phyloP scores from a whole-genome alignment of 2,113 vertebrate genomes.

The Pseudorhombus dupliciocellatus region DNA sequence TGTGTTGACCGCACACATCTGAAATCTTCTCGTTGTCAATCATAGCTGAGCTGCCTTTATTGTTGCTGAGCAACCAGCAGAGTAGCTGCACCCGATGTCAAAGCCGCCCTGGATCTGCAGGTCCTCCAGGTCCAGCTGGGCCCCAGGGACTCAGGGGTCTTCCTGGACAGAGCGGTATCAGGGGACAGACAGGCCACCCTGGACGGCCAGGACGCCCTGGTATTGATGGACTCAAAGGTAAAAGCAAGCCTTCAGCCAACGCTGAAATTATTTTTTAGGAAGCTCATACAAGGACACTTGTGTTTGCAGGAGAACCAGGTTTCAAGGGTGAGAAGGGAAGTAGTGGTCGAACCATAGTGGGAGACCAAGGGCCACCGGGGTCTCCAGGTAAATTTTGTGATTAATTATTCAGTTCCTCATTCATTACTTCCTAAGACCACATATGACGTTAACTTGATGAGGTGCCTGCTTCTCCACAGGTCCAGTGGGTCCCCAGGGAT shows the following conservation, averaged over 20 bases:
- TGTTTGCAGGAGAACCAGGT: slow-evolving; percentile 87
- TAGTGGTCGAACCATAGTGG: slow-evolving; percentile 84
- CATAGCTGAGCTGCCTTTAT: slow-evolving; percentile 86
- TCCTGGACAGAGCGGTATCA: slow-evolving; percentile 87
- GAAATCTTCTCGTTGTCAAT: slow-evolving; percentile 25
- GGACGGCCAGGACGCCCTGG: slow-evolving; percentile 88
- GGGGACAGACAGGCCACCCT: slow-evolving; percentile 84
- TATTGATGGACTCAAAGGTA: slow-evolving; percentile 90
- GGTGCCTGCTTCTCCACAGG: slow-evolving; percentile 76
- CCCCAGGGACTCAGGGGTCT: slow-evolving; percentile 87
- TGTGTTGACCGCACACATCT: not conserved
- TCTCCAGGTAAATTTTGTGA: slow-evolving; percentile 84
- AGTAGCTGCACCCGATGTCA: slow-evolving; percentile 88
- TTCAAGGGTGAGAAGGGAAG: slow-evolving; percentile 88
- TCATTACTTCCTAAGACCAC: not conserved
- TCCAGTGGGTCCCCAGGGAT: slow-evolving; percentile 87
- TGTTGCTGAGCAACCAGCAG: slow-evolving; percentile 86
- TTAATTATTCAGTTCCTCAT: not conserved
- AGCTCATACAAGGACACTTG: not conserved
- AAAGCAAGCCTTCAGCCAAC: not conserved
- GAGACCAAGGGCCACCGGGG: slow-evolving; percentile 88
- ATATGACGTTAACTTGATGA: not conserved
- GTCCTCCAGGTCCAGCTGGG: slow-evolving; percentile 86
- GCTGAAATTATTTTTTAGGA: not conserved
- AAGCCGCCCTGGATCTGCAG: slow-evolving; percentile 82